Evolutionary conservation across 2,113 vertebrate genomes (phyloP).

Genomic region (Asarcornis scutulata): DNA sequence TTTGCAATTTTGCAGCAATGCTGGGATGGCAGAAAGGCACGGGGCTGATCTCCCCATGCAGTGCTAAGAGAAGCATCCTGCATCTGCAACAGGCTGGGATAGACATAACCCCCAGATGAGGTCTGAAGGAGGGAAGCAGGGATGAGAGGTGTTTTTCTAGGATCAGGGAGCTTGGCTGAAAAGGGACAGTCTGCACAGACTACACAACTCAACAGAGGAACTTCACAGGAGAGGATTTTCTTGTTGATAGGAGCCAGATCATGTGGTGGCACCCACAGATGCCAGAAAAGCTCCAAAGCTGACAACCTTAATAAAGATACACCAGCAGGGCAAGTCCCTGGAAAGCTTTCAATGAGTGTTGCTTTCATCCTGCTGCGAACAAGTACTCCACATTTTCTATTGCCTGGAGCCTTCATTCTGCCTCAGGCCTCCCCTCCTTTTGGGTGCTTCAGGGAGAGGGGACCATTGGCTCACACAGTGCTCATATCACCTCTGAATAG

Average conservation of each 20-base stretch:
- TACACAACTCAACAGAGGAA: not conserved
- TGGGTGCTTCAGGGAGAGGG: not conserved
- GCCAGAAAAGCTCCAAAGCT: conserved; percentile 7
- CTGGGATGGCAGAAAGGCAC: not conserved
- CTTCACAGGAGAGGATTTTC: not conserved
- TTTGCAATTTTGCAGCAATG: not conserved
- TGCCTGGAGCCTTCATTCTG: not conserved
- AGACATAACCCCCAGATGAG: not conserved
- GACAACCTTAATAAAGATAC: not conserved
- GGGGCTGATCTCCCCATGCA: accelerated
- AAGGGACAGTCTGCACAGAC: not conserved
- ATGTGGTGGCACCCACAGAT: not conserved
- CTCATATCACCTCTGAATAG: not conserved
- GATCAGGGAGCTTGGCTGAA: not conserved
- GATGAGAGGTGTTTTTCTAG: not conserved
- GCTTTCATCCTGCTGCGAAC: not conserved
- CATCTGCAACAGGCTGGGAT: not conserved
- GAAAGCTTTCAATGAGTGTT: not conserved
- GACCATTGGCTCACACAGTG: not conserved
- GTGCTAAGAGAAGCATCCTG: not conserved
- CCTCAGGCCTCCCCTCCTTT: not conserved
- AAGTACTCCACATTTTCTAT: not conserved
- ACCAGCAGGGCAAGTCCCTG: not conserved
- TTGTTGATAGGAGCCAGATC: not conserved
- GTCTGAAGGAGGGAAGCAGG: not conserved